A percentile compares a stretch with the other conserved stretches of the same genome.
Conservation (phyloP, 1,140 invertebrate genomes). For the Propsilocerus akamusi region DNA sequence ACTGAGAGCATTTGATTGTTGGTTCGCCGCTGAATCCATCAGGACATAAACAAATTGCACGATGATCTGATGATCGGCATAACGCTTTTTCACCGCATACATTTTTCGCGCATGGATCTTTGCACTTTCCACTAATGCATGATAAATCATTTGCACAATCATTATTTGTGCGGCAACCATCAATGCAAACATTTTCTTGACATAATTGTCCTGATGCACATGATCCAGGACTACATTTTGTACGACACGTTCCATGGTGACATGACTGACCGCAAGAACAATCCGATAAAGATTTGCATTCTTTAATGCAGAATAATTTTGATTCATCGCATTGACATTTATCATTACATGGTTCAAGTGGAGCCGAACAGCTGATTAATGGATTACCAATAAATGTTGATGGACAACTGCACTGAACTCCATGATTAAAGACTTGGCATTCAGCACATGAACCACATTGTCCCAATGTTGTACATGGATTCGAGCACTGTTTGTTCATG, state of each 20-base stretch:
- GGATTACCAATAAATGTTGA: slow-evolving; percentile 64
- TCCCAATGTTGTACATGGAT: slow-evolving; percentile 48
- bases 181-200: slow-evolving; percentile 36
- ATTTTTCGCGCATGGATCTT: slow-evolving; percentile 48
- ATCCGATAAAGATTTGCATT: slow-evolving; percentile 42
- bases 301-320: slow-evolving; percentile 47
- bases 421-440: slow-evolving; percentile 64
- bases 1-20: slow-evolving; percentile 46
- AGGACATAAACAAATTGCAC: slow-evolving; percentile 67
- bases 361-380: slow-evolving; percentile 46
- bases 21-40: slow-evolving; percentile 66
- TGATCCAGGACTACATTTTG: slow-evolving; percentile 19
- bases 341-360: slow-evolving; percentile 41
- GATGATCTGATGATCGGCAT: slow-evolving; percentile 53
- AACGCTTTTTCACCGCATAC: slow-evolving; percentile 57
- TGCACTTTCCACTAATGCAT: slow-evolving; percentile 57
- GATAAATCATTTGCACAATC: slow-evolving; percentile 61
- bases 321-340: slow-evolving; percentile 55
- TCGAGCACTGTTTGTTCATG: slow-evolving; percentile 62
- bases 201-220: slow-evolving; percentile 34
- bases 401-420: slow-evolving; percentile 67
- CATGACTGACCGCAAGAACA: slow-evolving; percentile 53
- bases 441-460: slow-evolving; percentile 67
- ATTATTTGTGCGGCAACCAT: slow-evolving; percentile 56
- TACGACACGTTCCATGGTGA: slow-evolving; percentile 28